Percentiles rank a stretch among this genome's conserved stretches.
phyloP scores from a whole-genome alignment of 2,797 vertebrate species.

The Macropodus opercularis region DNA sequence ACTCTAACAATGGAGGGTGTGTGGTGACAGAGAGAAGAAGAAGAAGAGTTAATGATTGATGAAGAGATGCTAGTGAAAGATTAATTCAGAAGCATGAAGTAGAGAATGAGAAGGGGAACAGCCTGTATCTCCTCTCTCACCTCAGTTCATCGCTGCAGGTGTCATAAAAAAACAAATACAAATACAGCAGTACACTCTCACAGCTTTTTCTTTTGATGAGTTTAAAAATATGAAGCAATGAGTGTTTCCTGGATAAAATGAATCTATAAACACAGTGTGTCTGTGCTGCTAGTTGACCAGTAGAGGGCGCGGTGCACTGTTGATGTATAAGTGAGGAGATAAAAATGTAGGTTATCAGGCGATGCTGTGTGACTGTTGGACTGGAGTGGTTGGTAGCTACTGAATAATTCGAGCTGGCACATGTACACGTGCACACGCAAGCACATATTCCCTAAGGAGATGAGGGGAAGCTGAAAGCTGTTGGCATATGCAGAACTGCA shows the following conservation, averaged over 20 bases:
- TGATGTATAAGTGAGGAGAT: conserved; percentile 4
- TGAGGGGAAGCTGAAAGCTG: conserved; percentile 41
- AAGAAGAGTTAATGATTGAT: conserved; percentile 85
- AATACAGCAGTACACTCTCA: not conserved
- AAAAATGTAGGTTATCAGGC: conserved; percentile 44
- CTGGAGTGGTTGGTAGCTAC: conserved; percentile 20
- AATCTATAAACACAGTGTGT: not conserved
- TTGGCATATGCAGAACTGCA: conserved; percentile 42
- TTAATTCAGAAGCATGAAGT: conserved; percentile 75
- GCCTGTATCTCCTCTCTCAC: conserved; percentile 33
- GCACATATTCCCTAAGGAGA: conserved; percentile 26
- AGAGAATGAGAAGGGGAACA: conserved; percentile 25
- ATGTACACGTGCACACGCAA: not conserved
- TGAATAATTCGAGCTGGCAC: conserved; percentile 33
- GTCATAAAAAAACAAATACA: not conserved
- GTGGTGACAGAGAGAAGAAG: conserved; percentile 49
- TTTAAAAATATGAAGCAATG: not conserved
- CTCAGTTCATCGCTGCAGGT: not conserved
- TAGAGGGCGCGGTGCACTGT: conserved; percentile 51
- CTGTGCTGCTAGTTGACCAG: conserved; percentile 33
- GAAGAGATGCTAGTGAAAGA: conserved; percentile 82
- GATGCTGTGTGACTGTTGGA: conserved; percentile 35
- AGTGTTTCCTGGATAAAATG: not conserved
- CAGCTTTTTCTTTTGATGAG: not conserved
- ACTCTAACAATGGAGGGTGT: conserved; percentile 68